Evolutionary conservation across 2,888 invertebrate genomes (phyloP).

Genomic region (Tortricodes alternella): DNA sequence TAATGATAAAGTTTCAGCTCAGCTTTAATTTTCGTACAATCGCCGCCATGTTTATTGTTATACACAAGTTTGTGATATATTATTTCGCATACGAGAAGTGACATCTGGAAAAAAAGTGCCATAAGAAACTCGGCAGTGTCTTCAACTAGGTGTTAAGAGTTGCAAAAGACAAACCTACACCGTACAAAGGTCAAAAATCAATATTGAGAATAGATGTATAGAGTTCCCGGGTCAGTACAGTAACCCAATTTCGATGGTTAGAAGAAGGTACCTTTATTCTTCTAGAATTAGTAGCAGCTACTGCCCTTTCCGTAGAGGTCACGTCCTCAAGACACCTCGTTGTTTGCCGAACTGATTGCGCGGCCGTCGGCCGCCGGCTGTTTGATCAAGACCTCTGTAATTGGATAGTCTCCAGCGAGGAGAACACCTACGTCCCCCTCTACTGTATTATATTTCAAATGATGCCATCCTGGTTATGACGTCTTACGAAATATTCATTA

Average conservation of each 20-base stretch:
- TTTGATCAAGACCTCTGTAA: conserved; percentile 44
- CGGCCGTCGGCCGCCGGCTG: conserved; percentile 29
- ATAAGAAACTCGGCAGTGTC: no score
- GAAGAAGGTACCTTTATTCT: no score
- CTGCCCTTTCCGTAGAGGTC: conserved; percentile 1
- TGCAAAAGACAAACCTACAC: no score
- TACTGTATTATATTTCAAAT: conserved; percentile 26
- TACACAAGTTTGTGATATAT: conserved; percentile 16
- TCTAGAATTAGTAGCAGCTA: neutral
- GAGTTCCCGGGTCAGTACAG: no score
- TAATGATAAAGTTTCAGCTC: conserved; percentile 26
- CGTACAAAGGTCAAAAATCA: no score
- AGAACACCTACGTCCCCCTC: conserved; percentile 10
- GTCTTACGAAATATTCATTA: conserved; percentile 11
- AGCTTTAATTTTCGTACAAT: conserved; percentile 17
- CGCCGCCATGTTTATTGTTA: conserved; percentile 3
- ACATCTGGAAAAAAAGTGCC: no score
- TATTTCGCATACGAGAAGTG: conserved; percentile 7
- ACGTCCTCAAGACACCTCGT: conserved; percentile 23
- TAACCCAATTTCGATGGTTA: no score
- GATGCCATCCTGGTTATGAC: conserved; percentile 21
- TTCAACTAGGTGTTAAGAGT: no score
- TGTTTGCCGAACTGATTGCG: conserved; percentile 32
- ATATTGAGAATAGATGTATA: no score
- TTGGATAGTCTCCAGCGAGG: conserved; percentile 40